phyloP scores from a whole-genome alignment of 2,113 vertebrate genomes.

The Chelonoidis abingdonii region DNA sequence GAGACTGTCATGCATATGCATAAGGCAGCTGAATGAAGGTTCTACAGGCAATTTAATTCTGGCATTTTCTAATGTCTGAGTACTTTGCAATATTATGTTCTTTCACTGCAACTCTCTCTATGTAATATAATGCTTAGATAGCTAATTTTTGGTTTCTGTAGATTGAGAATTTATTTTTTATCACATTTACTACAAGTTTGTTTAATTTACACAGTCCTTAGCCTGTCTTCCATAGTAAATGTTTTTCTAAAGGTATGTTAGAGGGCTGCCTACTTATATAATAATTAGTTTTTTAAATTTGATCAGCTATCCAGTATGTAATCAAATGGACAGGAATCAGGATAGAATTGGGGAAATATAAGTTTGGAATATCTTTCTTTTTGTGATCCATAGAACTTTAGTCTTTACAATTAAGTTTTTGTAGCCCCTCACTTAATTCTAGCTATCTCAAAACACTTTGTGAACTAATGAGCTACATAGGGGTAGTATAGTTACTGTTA shows the following conservation, averaged over 20 bases:
- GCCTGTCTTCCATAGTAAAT: not conserved
- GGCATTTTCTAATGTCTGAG: rapidly evolving
- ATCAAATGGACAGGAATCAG: not conserved
- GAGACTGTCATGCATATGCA: not conserved
- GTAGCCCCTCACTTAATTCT: not conserved
- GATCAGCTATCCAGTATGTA: not conserved
- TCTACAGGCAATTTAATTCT: not conserved
- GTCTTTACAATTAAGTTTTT: not conserved
- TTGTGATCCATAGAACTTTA: not conserved
- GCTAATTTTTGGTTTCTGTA: not conserved
- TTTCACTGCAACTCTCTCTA: not conserved
- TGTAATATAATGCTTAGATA: not conserved
- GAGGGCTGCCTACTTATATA: not conserved
- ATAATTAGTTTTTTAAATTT: not conserved
- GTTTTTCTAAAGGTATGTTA: not conserved
- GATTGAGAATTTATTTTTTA: not conserved
- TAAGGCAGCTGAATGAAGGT: not conserved
- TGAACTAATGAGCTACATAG: not conserved
- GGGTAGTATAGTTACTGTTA: not conserved
- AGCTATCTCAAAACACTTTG: not conserved
- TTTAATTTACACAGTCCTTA: not conserved
- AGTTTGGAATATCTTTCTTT: not conserved
- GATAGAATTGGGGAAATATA: not conserved
- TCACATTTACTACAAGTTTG: not conserved
- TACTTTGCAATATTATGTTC: not conserved